Evolutionary conservation across 2,113 vertebrate species (phyloP), one percentile per base, ranked within the genome.

Genomic region (Clarias batrachus): DNA sequence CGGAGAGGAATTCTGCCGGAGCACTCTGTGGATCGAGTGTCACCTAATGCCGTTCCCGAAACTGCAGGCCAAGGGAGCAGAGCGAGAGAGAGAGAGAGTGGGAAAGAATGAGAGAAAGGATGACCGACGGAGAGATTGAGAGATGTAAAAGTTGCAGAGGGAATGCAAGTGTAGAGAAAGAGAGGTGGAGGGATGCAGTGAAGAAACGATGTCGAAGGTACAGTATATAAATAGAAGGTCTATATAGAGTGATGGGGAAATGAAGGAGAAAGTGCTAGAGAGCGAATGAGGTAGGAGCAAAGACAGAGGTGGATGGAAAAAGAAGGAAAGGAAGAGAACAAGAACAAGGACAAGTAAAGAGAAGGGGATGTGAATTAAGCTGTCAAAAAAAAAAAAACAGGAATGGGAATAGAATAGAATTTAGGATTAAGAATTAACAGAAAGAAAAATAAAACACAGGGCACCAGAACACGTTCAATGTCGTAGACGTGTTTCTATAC

Each of bases 1-100:
- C 65, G 62, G 63, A 85, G 88, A 91, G 88, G 90, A 93, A 92
- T 91, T 88, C 86, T 81, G 83, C 87, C 87, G 90, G 62, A 85
- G 59, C 73, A 79, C 84, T 80, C 66, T 71, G 74, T 59, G 84
- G 85, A 90, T 89, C 91, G 70, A 83, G 89, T 89, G 90, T 87
- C 85, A 60, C 65, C 81, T 89, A 63, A 90, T 87, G 37, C 84
- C 70, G 10, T 30, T 11, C 37, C 85, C 48, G 48, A 89, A 86
- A 81, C 81, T 37, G 74, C 73, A 68, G 71, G 86, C 86, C 86
- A 90, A 6, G 56, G 7, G 13, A 48, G 59, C 37, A 85, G 48
- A 57, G 33, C 21, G 25, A 52, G 30, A 2, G 30, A 33, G 30
- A 60, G 9, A 57, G 19, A 33, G 27, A 63, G 57, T 33, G 37